phyloP scores from a whole-genome alignment of 2,888 invertebrate species.

The Sarcophaga subvicina region DNA sequence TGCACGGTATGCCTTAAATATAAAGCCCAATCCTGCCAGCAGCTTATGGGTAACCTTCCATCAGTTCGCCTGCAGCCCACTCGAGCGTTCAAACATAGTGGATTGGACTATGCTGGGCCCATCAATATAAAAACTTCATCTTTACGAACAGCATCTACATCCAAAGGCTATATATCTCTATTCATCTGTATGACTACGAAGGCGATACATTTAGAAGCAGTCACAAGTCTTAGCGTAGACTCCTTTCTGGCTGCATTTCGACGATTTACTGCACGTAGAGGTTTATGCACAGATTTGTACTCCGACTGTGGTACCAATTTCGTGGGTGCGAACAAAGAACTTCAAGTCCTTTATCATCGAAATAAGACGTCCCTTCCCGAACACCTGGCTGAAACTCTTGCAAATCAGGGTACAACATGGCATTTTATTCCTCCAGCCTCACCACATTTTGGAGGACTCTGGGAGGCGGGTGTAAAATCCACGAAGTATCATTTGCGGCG shows the following conservation, averaged over 20 bases:
- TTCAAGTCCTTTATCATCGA: conserved; percentile 31
- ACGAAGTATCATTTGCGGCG: conserved; percentile 38
- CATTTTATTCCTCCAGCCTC: background rate
- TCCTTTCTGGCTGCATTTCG: conserved; percentile 43
- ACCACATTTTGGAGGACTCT: conserved; percentile 29
- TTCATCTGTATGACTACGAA: conserved; percentile 52
- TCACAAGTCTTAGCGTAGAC: conserved; percentile 23
- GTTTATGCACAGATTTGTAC: conserved; percentile 23
- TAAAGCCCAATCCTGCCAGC: conserved; percentile 19
- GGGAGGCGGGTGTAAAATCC: conserved; percentile 53
- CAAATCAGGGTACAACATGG: conserved; percentile 28
- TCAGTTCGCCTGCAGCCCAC: conserved; percentile 34
- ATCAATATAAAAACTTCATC: conserved; percentile 44
- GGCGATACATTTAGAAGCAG: conserved; percentile 51
- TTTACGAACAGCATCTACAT: conserved; percentile 1
- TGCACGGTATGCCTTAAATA: conserved; percentile 16
- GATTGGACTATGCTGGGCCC: conserved; percentile 58
- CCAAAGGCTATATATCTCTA: conserved; percentile 38
- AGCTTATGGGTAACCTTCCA: conserved; percentile 62
- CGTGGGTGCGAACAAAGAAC: conserved; percentile 45
- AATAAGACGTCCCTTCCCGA: conserved; percentile 7
- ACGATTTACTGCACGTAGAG: conserved; percentile 43
- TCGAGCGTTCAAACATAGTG: conserved; percentile 37
- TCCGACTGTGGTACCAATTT: conserved; percentile 59
- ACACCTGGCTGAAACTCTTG: conserved; percentile 5